Conservation (phyloP, 2,888 invertebrate genomes). For the Eudemis profundana region DNA sequence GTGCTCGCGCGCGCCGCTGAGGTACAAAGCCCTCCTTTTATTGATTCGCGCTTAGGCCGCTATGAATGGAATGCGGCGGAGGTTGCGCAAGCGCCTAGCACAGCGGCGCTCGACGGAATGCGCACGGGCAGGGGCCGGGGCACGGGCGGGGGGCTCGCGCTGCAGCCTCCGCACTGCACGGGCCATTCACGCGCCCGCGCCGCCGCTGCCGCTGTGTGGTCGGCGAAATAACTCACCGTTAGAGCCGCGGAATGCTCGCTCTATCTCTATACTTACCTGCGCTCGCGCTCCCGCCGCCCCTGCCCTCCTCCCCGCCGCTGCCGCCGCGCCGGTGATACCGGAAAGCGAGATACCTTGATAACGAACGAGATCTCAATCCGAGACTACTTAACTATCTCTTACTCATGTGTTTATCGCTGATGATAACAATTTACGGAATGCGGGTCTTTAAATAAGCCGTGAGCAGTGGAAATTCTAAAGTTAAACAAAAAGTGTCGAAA, state of each 20-base stretch:
- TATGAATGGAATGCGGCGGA: constrained; percentile 84
- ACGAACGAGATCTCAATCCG: constrained; percentile 57
- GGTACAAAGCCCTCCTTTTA: constrained; percentile 47
- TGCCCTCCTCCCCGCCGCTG: constrained; percentile 47
- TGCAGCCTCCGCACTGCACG: constrained; percentile 77
- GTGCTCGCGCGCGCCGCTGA: constrained; percentile 36
- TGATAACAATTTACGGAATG: constrained; percentile 40
- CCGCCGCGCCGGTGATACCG: constrained; percentile 52
- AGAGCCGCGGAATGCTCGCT: constrained; percentile 79
- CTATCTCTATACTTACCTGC: constrained; percentile 69
- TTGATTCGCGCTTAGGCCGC: constrained; percentile 64
- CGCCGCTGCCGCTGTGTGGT: constrained; percentile 62
- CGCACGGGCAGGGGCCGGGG: constrained; percentile 55
- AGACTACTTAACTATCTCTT: constrained; percentile 50
- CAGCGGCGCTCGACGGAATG: constrained; percentile 70
- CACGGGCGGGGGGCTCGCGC: constrained; percentile 61
- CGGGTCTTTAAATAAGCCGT: constrained; percentile 30
- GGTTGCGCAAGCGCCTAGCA: constrained; percentile 80
- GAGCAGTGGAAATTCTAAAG: constrained; percentile 24
- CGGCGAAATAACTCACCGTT: constrained; percentile 84
- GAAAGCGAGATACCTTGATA: constrained; percentile 60
- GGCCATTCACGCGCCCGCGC: constrained; percentile 79
- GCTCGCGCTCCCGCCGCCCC: constrained; percentile 48
- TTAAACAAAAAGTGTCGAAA: constrained; percentile 38
- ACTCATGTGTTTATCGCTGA: constrained; percentile 45